Evolutionary conservation across 2,888 invertebrate species (phyloP), one percentile per base, ranked within the genome.

Genomic region (Oxystoma pomonae): DNA sequence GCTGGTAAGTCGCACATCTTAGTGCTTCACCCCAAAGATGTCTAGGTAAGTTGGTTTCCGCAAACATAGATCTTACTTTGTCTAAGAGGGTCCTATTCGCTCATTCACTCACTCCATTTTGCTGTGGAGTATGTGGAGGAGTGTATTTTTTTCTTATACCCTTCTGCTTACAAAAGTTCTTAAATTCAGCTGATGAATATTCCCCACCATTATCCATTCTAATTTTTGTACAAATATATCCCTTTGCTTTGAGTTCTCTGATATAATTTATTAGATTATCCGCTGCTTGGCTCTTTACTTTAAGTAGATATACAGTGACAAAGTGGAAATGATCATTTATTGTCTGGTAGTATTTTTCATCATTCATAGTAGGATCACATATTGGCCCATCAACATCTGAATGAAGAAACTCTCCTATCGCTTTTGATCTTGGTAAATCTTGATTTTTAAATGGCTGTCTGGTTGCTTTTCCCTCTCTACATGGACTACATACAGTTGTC

Each of bases 11-110:
- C 52, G 71, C 67, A 62, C 70, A 69, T 60, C 35, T 17, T 20
- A 72, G 58, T 49, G 70, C 71, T 65, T 71, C 69, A 18, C 69
- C 68, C 71, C 72, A 72, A 20, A 69, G 58, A 19, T 64, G 19
- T 60, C 66, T 69, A 7, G 65, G 68, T 53, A 57, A 7, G 9
- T 57, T 57, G 19, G 68, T 65, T 49, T 71, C 64, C 1, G 56
- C 16, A 20, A 73, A 64, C 61, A 66, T 69, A 22, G 68, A 64
- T 49, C 72, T 58, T 16, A 67, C 68, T 63, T 63, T 72, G 50
- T 70, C 67, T 18, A 71, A 19, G 19, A 70, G 53, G 5, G 69
- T 70, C 63, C 70, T 59, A 55, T 73, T 73, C 67, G 71, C 67
- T 18, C 72, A n/a, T 60, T 72, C 70, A 1, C 65, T 61, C 50